phyloP scores from a whole-genome alignment of 2,797 vertebrate species.

The Gymnopithys bicolor region DNA sequence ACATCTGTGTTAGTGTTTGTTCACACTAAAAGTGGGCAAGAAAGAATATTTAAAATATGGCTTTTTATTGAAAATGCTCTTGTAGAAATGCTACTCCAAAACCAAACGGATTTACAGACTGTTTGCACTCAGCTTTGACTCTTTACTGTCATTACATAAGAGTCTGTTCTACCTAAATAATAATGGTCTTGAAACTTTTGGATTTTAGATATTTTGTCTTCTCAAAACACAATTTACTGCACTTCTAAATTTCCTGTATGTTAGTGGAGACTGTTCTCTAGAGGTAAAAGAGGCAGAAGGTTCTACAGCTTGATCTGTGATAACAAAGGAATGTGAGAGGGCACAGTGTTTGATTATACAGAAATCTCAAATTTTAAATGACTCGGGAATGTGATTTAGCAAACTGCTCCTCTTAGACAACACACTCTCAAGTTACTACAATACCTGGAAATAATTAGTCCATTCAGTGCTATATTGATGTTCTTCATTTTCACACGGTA shows the following conservation, averaged over 20 bases:
- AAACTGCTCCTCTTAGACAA: slow-evolving; percentile 14
- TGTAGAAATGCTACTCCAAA: not conserved
- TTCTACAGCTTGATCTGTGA: not conserved
- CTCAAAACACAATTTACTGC: not conserved
- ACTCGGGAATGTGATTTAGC: not conserved
- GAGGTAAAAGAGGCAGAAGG: not conserved
- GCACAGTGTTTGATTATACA: not conserved
- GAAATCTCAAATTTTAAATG: not conserved
- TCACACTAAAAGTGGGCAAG: not conserved
- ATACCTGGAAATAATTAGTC: not conserved
- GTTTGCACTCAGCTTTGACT: not conserved
- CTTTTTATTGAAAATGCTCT: slow-evolving; percentile 9
- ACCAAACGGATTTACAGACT: not conserved
- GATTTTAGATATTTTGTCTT: not conserved
- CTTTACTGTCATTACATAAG: not conserved
- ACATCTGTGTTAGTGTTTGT: not conserved
- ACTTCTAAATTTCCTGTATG: slow-evolving; percentile 13
- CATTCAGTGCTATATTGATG: not conserved
- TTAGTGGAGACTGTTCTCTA: not conserved
- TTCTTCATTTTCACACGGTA: not conserved
- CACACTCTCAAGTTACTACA: not conserved
- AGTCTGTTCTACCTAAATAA: not conserved
- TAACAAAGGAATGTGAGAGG: slow-evolving; percentile 53
- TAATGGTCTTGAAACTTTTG: not conserved
- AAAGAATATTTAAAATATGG: not conserved